Evolutionary conservation across 2,888 invertebrate species (phyloP).

Genomic region (Drosophila niveifrons): DNA sequence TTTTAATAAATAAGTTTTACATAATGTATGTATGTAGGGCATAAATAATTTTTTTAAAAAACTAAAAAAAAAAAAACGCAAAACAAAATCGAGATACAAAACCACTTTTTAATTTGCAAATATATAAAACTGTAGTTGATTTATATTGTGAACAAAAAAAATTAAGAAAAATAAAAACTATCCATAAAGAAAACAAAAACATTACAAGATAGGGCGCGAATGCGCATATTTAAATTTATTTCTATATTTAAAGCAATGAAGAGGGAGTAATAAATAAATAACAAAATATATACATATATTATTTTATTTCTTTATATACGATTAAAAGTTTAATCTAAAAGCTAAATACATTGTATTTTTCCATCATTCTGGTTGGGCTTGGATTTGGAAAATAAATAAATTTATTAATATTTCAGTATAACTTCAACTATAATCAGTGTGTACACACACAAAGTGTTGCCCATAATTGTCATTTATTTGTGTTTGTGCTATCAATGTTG

Average conservation of each 20-base stretch:
- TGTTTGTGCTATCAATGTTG: background rate
- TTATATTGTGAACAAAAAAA: slow-evolving; percentile 25
- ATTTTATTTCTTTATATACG: slow-evolving; percentile 35
- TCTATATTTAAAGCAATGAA: slow-evolving; percentile 32
- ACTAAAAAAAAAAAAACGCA: slow-evolving; percentile 17
- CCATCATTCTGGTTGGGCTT: slow-evolving; percentile 1
- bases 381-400: background rate
- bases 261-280: slow-evolving; percentile 21
- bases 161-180: slow-evolving; percentile 12
- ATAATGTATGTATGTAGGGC: slow-evolving; percentile 33
- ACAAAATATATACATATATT: slow-evolving; percentile 22
- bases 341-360: slow-evolving; percentile 15
- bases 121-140: slow-evolving; percentile 36
- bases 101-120: slow-evolving; percentile 56
- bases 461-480: too few species aligned
- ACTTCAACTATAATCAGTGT: slow-evolving; percentile 19
- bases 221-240: slow-evolving; percentile 32
- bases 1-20: slow-evolving; percentile 41
- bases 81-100: slow-evolving; percentile 2
- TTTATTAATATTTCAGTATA: background rate
- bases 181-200: slow-evolving; percentile 22
- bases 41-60: slow-evolving; percentile 21
- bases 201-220: slow-evolving; percentile 1
- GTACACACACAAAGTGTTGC: slow-evolving; percentile 3
- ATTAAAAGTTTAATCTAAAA: slow-evolving; percentile 30